These are phyloP conservation scores for Helogale parvula DNA, from an alignment of 2,113 vertebrate genomes.

Conservation along the genomic window DNA sequence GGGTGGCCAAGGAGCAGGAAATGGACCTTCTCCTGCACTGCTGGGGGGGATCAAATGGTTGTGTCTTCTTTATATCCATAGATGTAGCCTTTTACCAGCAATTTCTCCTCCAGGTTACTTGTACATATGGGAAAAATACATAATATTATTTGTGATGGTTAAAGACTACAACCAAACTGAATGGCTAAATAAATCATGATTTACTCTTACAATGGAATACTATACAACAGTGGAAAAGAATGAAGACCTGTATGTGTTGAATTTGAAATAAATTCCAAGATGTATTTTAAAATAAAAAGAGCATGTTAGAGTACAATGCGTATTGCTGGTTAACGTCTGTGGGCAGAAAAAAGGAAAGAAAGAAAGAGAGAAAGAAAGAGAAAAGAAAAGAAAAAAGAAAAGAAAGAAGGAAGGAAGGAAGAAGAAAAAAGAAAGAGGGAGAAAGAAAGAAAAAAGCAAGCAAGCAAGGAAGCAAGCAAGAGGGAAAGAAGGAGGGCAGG, in stretches of 20 bases:
- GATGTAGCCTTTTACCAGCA: not conserved
- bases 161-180: not conserved
- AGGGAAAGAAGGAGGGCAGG: fast-evolving
- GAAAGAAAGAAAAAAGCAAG: not conserved
- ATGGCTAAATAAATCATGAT: not conserved
- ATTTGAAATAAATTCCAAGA: conserved; percentile 17
- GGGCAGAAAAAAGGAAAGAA: not conserved
- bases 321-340: not conserved
- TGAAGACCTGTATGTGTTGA: not conserved
- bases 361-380: no score
- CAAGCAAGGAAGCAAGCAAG: not conserved
- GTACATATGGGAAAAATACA: not conserved
- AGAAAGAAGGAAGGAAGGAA: not conserved
- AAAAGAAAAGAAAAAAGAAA: not conserved
- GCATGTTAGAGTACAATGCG: not conserved
- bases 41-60: not conserved
- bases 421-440: no score
- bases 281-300: not conserved
- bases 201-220: not conserved
- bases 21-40: no score
- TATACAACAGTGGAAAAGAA: not conserved
- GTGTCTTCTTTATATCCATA: not conserved
- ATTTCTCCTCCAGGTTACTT: not conserved
- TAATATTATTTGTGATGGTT: not conserved
- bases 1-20: not conserved